Evolutionary conservation across 53 echinoderm and acorn worm species (phyloP), one percentile per base, ranked within the genome.

Genomic region (Actinopyga echinites): DNA sequence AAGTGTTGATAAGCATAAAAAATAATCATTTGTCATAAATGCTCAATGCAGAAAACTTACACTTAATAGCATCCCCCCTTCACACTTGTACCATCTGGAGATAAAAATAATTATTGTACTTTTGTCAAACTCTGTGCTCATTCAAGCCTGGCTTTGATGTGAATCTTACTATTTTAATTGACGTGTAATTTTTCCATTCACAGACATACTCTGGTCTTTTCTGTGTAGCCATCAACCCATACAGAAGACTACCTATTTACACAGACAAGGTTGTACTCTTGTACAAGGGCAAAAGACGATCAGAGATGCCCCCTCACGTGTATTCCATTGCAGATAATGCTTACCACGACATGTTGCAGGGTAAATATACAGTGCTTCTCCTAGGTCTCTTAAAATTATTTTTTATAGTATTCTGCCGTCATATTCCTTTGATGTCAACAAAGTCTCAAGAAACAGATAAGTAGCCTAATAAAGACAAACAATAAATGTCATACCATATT

Each of bases 311-410:
- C 49, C 99, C 99, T 73, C 99, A 99, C 92, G 92, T 99, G 74
- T 99, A 99, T 92, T 94, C 99, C 60, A 92, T 99, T 53, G 99
- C 99, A 87, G 99, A 99, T 77, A 99, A 99, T 54, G 99, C 99
- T 80, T 99, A 99, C 92, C 94, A 99, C 65, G 99, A 99, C 94
- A 99, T 99, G 99, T 94, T 99, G 92, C 92, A 94, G 85, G 94
- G 99, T 99, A 85, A 65, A 88, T 77, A 30, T 8, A 10, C 2
- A 22, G 22, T 29, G 22, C 28, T 61, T 9, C 55, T 54, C 19
- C 19, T 54, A 10, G 10, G 10, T 54, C 44, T 54, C 19, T 54
- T 10, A 54, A 10, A 19, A 54, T 54, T 19, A 54, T 54, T 10
- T 54, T n/a, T n/a, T n/a, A n/a, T n/a, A n/a, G n/a, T n/a, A n/a